Percentiles rank a stretch among this genome's conserved stretches.
These are phyloP conservation scores for Rhipidura dahli DNA, from an alignment of 2,113 vertebrate species.

Conservation along the genomic window DNA sequence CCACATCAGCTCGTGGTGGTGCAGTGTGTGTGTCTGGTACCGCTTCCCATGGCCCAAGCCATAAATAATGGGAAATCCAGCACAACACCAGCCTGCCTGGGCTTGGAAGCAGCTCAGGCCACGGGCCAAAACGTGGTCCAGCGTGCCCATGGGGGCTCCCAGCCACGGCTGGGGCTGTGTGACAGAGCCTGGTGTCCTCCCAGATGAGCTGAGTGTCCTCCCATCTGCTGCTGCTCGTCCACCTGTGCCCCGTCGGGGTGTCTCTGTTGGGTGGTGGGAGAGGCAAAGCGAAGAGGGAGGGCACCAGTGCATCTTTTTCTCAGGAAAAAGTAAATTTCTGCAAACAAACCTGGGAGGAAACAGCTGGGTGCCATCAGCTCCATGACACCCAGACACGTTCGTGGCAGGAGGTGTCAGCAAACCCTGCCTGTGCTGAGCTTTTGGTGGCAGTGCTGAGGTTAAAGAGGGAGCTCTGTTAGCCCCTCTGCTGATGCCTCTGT, in stretches of 20 bases:
- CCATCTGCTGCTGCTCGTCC: not conserved
- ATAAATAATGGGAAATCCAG: not conserved
- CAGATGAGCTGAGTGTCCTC: not conserved
- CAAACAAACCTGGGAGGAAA: not conserved
- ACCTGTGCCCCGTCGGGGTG: fast-evolving
- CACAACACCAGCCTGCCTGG: not conserved
- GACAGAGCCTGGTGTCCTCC: not conserved
- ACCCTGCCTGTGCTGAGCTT: not conserved
- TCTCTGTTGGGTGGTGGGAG: not conserved
- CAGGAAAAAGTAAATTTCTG: not conserved
- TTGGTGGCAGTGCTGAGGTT: not conserved
- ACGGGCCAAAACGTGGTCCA: fast-evolving
- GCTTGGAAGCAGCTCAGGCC: not conserved
- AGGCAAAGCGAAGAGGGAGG: fast-evolving
- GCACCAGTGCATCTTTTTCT: fast-evolving
- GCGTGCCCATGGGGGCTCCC: not conserved
- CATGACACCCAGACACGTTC: fast-evolving
- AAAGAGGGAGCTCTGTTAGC: not conserved
- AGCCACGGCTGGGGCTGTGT: not conserved
- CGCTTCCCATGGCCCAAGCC: fast-evolving
- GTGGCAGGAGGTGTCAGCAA: not conserved
- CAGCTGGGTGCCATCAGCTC: not conserved
- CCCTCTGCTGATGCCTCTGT: not conserved
- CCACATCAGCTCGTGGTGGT: not conserved
- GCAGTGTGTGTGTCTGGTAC: not conserved